Evolutionary conservation across 2,797 vertebrate genomes (phyloP).

Genomic region (Arrhamphus sclerolepis): DNA sequence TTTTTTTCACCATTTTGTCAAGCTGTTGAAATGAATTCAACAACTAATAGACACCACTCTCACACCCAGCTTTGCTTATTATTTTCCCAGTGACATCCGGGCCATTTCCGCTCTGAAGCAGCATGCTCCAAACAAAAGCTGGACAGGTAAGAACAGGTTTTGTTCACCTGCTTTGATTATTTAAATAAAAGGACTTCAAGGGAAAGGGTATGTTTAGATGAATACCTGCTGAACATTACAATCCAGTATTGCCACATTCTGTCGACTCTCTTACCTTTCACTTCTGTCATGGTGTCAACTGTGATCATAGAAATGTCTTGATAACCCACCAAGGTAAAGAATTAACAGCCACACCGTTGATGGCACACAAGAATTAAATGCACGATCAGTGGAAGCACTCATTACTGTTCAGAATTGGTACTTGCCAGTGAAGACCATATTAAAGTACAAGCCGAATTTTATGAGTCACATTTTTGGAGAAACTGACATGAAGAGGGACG

Average conservation of each 20-base stretch:
- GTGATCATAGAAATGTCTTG: slow-evolving; percentile 7
- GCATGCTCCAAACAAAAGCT: slow-evolving; percentile 15
- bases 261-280: too few relatives aligned
- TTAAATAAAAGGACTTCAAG: not conserved
- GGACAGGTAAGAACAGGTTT: slow-evolving; percentile 27
- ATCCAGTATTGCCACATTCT: not conserved
- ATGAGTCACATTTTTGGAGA: slow-evolving; percentile 9
- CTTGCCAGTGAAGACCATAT: slow-evolving; percentile 11
- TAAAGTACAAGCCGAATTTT: slow-evolving; percentile 34
- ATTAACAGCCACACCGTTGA: slow-evolving; percentile 16
- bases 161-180: not conserved
- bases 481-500: too few relatives aligned
- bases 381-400: slow-evolving; percentile 1
- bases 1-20: too few relatives aligned
- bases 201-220: slow-evolving; percentile 5
- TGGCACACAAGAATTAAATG: not conserved
- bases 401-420: not conserved
- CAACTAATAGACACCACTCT: not conserved
- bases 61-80: slow-evolving; percentile 13
- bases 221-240: slow-evolving; percentile 9
- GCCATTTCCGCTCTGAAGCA: not conserved
- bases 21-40: too few relatives aligned
- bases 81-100: slow-evolving; percentile 12
- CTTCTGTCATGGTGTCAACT: not conserved
- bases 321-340: slow-evolving; percentile 14